Base-by-base conservation (phyloP, 2,113 vertebrate species). In the Gymnarchus niloticus region DNA sequence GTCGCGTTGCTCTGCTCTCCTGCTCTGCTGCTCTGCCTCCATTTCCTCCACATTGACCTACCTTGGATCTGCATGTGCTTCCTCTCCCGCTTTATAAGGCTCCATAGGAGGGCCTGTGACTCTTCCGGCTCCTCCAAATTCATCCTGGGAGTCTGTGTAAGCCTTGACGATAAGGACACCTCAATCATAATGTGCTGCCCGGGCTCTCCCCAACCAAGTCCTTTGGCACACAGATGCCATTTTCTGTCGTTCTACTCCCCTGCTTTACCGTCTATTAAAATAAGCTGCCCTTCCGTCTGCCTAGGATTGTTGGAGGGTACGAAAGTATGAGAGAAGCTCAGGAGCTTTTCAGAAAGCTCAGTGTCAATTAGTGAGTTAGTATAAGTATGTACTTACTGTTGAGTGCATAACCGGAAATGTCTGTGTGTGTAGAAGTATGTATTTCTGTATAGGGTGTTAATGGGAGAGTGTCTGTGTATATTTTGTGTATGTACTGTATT, bases 341-440 rank as follows among this genome's bases (percentile, higher is more conserved):
- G 6, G 57, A 61, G 57, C 25, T 33, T 6, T 6, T 28, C 59
- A 12, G 59, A 33, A 37, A 5, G 28, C 28, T 12, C 33, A 12
- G 25, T 37, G 12, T 17, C n/a, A n/a, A n/a, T n/a, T n/a, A n/a
- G n/a, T n/a, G n/a, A n/a, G n/a, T n/a, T n/a, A n/a, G n/a, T n/a
- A n/a, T n/a, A n/a, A n/a, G n/a, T n/a, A n/a, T n/a, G n/a, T n/a
- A n/a, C n/a, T n/a, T 37, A 10, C 61, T 37, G 61, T 33, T 69
- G 28, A 17, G 28, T 56, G 14, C 59, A 12, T 44, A n/a, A n/a
- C n/a, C n/a, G n/a, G n/a, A n/a, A n/a, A 17, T 41, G 77, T 84
- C 10, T 65, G 14, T 65, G 81, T 76, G 83, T 37, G 52, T 81
- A 48, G 52, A 44, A 56, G 82, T 84, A 14, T 81, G 21, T 84